phyloP scores from a whole-genome alignment of 2,797 vertebrate species.

The Chaunax sp. region DNA sequence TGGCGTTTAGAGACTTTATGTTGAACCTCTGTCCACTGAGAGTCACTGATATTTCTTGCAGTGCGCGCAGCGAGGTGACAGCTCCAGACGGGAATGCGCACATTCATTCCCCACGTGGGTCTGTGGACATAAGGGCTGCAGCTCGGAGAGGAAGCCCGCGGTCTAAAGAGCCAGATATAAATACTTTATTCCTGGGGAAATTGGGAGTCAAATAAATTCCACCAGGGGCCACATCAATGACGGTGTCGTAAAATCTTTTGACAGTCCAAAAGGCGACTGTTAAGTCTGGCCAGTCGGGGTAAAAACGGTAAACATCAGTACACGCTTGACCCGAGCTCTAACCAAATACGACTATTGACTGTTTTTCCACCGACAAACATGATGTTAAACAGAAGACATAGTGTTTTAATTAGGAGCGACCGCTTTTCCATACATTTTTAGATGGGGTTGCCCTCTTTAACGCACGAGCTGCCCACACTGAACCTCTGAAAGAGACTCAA shows the following conservation, averaged over 20 bases:
- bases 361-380: slow-evolving; percentile 65
- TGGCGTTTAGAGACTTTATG: background rate
- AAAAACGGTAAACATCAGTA: slow-evolving; percentile 75
- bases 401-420: slow-evolving; percentile 79
- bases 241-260: slow-evolving; percentile 73
- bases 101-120: slow-evolving; percentile 72
- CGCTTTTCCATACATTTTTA: slow-evolving; percentile 58
- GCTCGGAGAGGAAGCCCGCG: slow-evolving; percentile 76
- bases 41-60: slow-evolving; percentile 27
- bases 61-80: slow-evolving; percentile 71
- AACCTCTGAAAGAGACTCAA: slow-evolving; percentile 16
- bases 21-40: background rate
- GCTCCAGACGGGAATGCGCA: slow-evolving; percentile 63
- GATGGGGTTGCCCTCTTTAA: slow-evolving; percentile 61
- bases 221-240: slow-evolving; percentile 77
- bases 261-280: slow-evolving; percentile 78
- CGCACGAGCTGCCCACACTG: slow-evolving; percentile 56
- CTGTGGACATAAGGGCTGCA: slow-evolving; percentile 71
- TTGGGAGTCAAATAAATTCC: slow-evolving; percentile 83
- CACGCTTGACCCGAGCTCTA: slow-evolving; percentile 65
- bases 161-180: slow-evolving; percentile 79
- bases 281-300: slow-evolving; percentile 68
- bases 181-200: slow-evolving; percentile 81
- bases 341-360: slow-evolving; percentile 69
- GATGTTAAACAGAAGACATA: slow-evolving; percentile 73